Conservation (phyloP, 2,113 vertebrate species). For the Lanius ludovicianus region DNA sequence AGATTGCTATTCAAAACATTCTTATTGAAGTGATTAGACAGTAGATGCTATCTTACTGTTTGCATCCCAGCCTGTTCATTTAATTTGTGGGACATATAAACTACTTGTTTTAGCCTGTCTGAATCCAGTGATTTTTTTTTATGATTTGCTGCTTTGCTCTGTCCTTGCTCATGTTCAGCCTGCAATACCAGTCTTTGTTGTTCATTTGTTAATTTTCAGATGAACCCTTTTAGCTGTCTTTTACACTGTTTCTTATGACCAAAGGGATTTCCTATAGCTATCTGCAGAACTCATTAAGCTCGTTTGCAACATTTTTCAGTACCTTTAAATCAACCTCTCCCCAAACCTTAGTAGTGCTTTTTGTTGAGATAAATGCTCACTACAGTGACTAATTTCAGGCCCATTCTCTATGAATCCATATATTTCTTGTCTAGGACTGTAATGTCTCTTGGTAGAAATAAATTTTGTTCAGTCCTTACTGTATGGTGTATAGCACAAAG, state of each 20-base stretch:
- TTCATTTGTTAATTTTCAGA: background rate
- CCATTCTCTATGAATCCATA: background rate
- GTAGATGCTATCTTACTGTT: background rate
- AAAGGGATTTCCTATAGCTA: background rate
- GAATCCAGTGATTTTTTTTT: background rate
- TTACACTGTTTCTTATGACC: background rate
- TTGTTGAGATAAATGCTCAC: background rate
- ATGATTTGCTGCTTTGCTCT: background rate
- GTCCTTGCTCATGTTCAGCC: background rate
- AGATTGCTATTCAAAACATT: background rate
- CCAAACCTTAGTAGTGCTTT: background rate
- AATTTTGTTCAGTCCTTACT: background rate
- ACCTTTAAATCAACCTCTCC: background rate
- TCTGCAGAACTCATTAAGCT: slow-evolving; percentile 19
- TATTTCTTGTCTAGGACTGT: background rate
- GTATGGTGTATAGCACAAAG: background rate
- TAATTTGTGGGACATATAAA: background rate
- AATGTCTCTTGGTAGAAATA: background rate
- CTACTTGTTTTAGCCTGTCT: background rate
- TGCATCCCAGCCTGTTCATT: background rate
- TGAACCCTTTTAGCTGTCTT: background rate
- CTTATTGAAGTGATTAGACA: background rate
- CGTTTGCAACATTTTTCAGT: background rate
- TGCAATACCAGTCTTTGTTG: background rate
- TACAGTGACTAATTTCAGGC: background rate